Base-by-base conservation (phyloP, 2,113 vertebrate species). In the Megaceryle torquata region DNA sequence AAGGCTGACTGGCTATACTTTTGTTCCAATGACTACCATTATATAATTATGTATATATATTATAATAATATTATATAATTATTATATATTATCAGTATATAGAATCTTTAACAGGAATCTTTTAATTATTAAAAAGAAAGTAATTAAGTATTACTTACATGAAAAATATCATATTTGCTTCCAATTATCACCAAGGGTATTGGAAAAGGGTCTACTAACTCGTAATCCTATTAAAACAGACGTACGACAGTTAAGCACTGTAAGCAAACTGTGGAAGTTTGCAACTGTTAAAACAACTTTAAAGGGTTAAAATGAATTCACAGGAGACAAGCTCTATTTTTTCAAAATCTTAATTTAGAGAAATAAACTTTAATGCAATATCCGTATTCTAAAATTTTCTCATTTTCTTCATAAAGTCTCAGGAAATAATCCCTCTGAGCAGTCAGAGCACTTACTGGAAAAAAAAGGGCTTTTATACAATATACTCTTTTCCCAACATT, bases 151-250 rank as follows among this genome's bases (percentile, higher is more conserved):
- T 67, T 88, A 94, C 97, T 98, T 98, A 99, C 99, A 97, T 99
- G 98, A 97, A 99, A 99, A 91, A 99, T 88, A 96, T 99, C 99
- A 4, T 99, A 99, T 96, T 99, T 99, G 98, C 99, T 99, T 97
- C 99, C 99, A 67, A 99, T 98, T 88, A 99, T 98, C 80, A 99
- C 97, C 95, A 99, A 97, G 69, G 99, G 99, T 94, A 99, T 97
- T 89, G 99, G 99, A 94, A 99, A 99, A 57, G 99, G 99, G 87
- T 98, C 98, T 94, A 99, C 96, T 91, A 99, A 96, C 82, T 99
- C 99, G 97, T 98, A 98, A 97, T 99, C 99, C 99, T 99, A 95
- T 98, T 80, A 92, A 97, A 57, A 79, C 86, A 97, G 69, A 83
- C 75, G 83, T 1, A 61, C 19, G 63, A 88, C 17, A 86, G 22